These are phyloP conservation scores for Drosophila kuntzei DNA, from an alignment of 2,888 invertebrate genomes.

Conservation along the genomic window DNA sequence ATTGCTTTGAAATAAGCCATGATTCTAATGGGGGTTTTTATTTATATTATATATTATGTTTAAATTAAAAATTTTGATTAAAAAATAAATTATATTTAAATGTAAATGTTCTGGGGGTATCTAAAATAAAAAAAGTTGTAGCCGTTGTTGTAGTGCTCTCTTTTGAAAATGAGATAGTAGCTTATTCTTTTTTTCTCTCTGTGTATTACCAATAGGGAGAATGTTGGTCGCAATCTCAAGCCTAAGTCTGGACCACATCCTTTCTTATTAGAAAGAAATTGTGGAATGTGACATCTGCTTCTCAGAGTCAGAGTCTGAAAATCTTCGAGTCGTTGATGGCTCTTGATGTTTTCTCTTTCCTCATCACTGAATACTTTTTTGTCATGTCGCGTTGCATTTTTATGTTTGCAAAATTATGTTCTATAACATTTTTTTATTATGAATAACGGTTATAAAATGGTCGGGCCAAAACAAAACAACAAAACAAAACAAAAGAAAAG, in stretches of 20 bases:
- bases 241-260: constrained; percentile 36
- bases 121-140: too few relatives aligned
- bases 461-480: constrained; percentile 61
- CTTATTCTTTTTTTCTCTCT: too few relatives aligned
- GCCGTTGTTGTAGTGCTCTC: too few relatives aligned
- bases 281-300: constrained; percentile 48
- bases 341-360: constrained; percentile 15
- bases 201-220: neutral
- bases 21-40: too few relatives aligned
- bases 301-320: constrained; percentile 7
- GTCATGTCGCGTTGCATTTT: constrained; percentile 74
- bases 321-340: constrained; percentile 7
- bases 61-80: too few relatives aligned
- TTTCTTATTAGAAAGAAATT: constrained; percentile 81
- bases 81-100: too few relatives aligned
- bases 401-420: constrained; percentile 83
- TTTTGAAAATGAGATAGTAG: too few relatives aligned
- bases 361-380: constrained; percentile 23
- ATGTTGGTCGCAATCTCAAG: constrained; percentile 6
- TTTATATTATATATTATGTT: too few relatives aligned
- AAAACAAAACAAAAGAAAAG: constrained; percentile 22
- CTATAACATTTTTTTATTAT: constrained; percentile 82
- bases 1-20: too few relatives aligned
- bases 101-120: too few relatives aligned
- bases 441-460: constrained; percentile 81